phyloP scores from a whole-genome alignment of 2,888 invertebrate genomes.

The Dryocosmus kuriphilus region DNA sequence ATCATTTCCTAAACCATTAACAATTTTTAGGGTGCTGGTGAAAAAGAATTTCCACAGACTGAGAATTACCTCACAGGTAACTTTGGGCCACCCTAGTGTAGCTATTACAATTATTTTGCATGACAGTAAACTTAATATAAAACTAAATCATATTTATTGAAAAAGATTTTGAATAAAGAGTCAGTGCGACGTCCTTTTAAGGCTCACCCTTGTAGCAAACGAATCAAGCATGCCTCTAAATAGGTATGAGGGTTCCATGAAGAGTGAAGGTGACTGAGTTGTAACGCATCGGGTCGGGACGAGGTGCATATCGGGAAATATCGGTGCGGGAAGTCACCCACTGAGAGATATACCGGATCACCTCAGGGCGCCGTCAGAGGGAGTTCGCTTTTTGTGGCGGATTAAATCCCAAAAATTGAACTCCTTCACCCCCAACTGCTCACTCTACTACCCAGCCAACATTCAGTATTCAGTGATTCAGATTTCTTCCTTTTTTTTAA shows the following conservation, averaged over 20 bases:
- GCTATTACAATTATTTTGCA: no score
- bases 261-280: not conserved
- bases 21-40: no score
- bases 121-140: no score
- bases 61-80: no score
- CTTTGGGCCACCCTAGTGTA: no score
- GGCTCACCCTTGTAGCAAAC: conserved; percentile 43
- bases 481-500: conserved; percentile 20
- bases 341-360: conserved; percentile 56
- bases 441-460: conserved; percentile 13
- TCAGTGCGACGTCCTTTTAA: not conserved
- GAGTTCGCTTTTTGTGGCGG: conserved; percentile 47
- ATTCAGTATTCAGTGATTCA: conserved; percentile 30
- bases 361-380: conserved; percentile 55
- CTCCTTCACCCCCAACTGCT: conserved; percentile 32
- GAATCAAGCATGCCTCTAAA: conserved; percentile 3
- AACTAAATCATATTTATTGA: no score
- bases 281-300: conserved; percentile 15
- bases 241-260: not conserved
- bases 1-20: no score
- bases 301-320: conserved; percentile 37
- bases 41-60: no score
- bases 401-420: conserved; percentile 46
- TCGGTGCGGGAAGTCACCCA: conserved; percentile 52
- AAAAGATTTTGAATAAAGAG: not conserved